These are phyloP conservation scores for Neodiprion fabricii DNA, from an alignment of 1,140 invertebrate genomes.

Conservation along the genomic window DNA sequence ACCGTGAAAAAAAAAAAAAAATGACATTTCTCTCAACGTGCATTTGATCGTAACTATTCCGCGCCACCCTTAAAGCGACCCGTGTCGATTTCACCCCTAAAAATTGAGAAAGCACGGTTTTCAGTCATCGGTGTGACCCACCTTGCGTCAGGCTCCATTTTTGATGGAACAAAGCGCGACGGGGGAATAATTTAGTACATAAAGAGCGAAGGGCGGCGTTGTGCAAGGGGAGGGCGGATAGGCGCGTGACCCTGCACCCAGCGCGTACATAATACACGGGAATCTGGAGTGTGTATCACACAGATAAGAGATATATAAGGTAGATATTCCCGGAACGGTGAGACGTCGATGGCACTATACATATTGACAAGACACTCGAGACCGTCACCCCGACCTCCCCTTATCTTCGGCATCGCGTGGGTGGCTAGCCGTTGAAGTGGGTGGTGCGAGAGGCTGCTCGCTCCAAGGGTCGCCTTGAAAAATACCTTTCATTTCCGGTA, in stretches of 20 bases:
- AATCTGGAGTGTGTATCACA: background rate
- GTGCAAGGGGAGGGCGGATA: background rate
- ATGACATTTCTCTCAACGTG: too few species aligned
- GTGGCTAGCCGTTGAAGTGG: background rate
- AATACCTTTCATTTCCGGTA: conserved; percentile 1
- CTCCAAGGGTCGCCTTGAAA: background rate
- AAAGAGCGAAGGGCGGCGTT: background rate
- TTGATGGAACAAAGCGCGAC: too few species aligned
- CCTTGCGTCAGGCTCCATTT: too few species aligned
- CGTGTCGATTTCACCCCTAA: too few species aligned
- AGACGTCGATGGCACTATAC: conserved; percentile 60
- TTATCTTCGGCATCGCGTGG: background rate
- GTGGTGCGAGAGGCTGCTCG: background rate
- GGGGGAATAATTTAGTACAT: too few species aligned
- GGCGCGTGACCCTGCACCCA: background rate
- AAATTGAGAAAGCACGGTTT: too few species aligned
- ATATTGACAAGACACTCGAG: conserved; percentile 60
- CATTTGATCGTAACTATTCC: too few species aligned
- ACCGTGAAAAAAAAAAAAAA: too few species aligned
- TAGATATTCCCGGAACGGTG: conserved; percentile 31
- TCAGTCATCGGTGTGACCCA: too few species aligned
- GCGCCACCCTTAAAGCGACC: too few species aligned
- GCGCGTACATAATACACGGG: background rate
- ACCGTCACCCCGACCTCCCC: conserved; percentile 31
- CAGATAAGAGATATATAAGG: background rate